Percentiles rank a stretch among this genome's conserved stretches.
Evolutionary conservation across 2,797 vertebrate genomes (phyloP).

Genomic region (Hozukius guyotensis): DNA sequence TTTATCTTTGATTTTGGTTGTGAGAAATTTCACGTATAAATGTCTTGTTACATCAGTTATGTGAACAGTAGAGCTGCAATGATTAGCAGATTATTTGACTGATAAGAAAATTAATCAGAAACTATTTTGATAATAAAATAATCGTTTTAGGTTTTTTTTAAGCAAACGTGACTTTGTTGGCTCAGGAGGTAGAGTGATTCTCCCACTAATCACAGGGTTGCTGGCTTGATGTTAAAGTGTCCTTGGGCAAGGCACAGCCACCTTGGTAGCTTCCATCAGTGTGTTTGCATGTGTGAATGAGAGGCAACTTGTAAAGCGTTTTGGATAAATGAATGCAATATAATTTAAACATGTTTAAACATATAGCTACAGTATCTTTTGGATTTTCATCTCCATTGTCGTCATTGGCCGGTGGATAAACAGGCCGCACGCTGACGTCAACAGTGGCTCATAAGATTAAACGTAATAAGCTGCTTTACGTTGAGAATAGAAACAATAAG

Average conservation of each 20-base stretch:
- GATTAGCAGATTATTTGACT: no score
- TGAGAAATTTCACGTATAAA: no score
- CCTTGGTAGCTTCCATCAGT: neutral
- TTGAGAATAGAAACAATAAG: conserved; percentile 89
- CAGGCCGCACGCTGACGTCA: conserved; percentile 58
- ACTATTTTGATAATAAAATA: neutral
- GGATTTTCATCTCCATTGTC: no score
- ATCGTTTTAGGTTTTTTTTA: neutral
- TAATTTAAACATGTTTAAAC: neutral
- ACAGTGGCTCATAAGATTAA: conserved; percentile 86
- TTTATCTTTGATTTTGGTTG: no score
- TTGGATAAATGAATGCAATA: neutral
- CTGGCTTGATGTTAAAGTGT: neutral
- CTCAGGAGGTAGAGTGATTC: neutral
- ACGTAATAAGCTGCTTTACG: conserved; percentile 89
- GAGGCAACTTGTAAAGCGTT: neutral
- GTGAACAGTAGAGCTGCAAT: no score
- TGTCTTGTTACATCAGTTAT: no score
- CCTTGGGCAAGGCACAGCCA: neutral
- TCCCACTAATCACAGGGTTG: neutral
- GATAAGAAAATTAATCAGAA: neutral
- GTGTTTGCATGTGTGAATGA: no score
- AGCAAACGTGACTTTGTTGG: neutral
- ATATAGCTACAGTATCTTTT: no score
- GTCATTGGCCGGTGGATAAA: conserved; percentile 1